Base-by-base conservation (phyloP, 1,140 invertebrate species). In the Bombus fervidus region DNA sequence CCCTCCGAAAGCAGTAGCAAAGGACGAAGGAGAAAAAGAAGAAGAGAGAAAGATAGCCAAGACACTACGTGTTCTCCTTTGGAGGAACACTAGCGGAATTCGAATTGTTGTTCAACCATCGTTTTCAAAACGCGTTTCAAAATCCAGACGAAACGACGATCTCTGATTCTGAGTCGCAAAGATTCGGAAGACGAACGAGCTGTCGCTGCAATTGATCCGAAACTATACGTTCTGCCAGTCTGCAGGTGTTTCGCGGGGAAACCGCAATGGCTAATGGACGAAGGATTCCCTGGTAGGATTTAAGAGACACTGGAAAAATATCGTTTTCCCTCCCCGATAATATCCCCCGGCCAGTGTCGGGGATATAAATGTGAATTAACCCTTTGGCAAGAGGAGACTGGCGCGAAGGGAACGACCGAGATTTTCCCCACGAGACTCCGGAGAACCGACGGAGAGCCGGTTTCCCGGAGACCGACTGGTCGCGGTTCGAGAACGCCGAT, bases 361-460 rank as follows among this genome's bases (percentile, higher is more conserved):
- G 57, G 74, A 74, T 82, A 89, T 90, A 89, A 91, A 91, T 89
- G 89, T 81, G 81, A 91, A 91, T 91, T 87, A 91, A 87, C 83
- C 83, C 81, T 87, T 91, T 73, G 80, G 74, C 47, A 41, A 57
- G 47, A 64, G 75, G 59, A 25, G 78, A 15, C 25, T 5, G 57
- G 12, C 59, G 62, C 53, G 5, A 39, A 57, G 68, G 66, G 72
- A 53, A 68, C 68, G 75, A 43, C 64, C 31, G 87, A 91, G 83
- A 91, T 91, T 88, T 86, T 72, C 81, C 81, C 79, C 72, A 53
- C 18, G 87, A 73, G 72, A 83, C 39, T 47, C 37, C 15, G 39
- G 18, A 81, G 53, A 69, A 37, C 28, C 79, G 73, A 80, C 18
- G 53, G n/a, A 10, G 41, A 37, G 57, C 62, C 83, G 59, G 62